Evolutionary conservation across 1,140 invertebrate genomes (phyloP).

Genomic region (Drosophila bocqueti): DNA sequence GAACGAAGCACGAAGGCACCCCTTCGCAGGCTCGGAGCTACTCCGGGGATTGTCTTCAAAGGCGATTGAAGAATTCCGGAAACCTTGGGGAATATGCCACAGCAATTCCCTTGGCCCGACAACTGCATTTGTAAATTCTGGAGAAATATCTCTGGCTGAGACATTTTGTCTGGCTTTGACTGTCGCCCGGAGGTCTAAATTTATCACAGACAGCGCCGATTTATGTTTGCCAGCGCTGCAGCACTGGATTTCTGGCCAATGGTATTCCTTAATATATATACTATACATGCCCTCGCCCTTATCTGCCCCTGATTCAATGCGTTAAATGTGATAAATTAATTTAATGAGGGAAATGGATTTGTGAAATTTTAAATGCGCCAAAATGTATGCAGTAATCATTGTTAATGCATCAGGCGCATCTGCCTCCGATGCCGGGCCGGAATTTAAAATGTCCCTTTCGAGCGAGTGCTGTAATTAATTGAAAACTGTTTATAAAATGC

Average conservation of each 20-base stretch:
- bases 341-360: slow-evolving; percentile 32
- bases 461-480: slow-evolving; percentile 64
- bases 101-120: slow-evolving; percentile 28
- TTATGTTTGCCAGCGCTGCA: slow-evolving; percentile 54
- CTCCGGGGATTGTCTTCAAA: slow-evolving; percentile 24
- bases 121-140: slow-evolving; percentile 44
- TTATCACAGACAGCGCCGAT: slow-evolving; percentile 61
- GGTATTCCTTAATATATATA: slow-evolving; percentile 1
- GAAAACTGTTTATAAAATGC: slow-evolving; percentile 64
- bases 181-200: slow-evolving; percentile 58
- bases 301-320: not conserved
- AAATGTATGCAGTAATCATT: slow-evolving; percentile 54
- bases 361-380: slow-evolving; percentile 47
- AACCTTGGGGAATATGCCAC: slow-evolving; percentile 38
- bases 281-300: not conserved
- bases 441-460: slow-evolving; percentile 53
- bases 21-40: not conserved
- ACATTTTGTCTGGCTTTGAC: slow-evolving; percentile 54
- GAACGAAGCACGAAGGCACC: not conserved
- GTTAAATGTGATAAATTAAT: slow-evolving; percentile 20
- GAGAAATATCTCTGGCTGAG: slow-evolving; percentile 42
- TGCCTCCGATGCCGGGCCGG: slow-evolving; percentile 17
- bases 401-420: slow-evolving; percentile 47
- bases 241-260: not conserved
- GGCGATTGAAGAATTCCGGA: slow-evolving; percentile 28